Percentiles rank a stretch among this genome's conserved stretches.
Evolutionary conservation across 2,113 vertebrate genomes (phyloP).

Genomic region (Hippoglossus stenolepis): DNA sequence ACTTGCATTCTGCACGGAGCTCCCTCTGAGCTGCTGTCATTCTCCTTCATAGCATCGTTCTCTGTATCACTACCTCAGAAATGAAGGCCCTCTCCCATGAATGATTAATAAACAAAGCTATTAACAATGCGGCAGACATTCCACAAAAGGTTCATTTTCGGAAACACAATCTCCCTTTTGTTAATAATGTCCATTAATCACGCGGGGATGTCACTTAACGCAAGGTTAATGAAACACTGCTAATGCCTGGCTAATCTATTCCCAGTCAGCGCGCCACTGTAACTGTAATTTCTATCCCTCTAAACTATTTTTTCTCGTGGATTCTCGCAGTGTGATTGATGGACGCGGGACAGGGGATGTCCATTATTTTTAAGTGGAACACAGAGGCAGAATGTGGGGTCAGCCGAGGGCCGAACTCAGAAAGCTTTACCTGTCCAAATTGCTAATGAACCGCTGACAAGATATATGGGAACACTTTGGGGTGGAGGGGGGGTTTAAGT

Average conservation of each 20-base stretch:
- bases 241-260: constrained; percentile 83
- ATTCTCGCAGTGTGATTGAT: constrained; percentile 77
- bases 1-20: constrained; percentile 20
- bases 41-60: constrained; percentile 47
- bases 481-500: constrained; percentile 67
- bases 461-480: constrained; percentile 81
- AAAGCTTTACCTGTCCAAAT: constrained; percentile 79
- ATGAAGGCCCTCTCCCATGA: constrained; percentile 68
- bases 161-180: constrained; percentile 83
- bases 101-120: constrained; percentile 84
- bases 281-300: constrained; percentile 74
- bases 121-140: constrained; percentile 79
- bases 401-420: constrained; percentile 67
- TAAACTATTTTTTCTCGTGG: constrained; percentile 56
- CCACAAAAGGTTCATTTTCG: constrained; percentile 80
- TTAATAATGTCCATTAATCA: constrained; percentile 86
- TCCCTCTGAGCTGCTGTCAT: constrained; percentile 52
- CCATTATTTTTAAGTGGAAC: constrained; percentile 83
- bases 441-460: constrained; percentile 80
- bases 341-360: constrained; percentile 78
- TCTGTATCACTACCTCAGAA: constrained; percentile 68
- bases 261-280: constrained; percentile 77
- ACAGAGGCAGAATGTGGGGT: constrained; percentile 77
- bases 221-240: constrained; percentile 86
- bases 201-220: constrained; percentile 79